A percentile compares a stretch with the other conserved stretches of the same genome.
These are phyloP conservation scores for Zelleria hepariella DNA, from an alignment of 2,888 invertebrate species.

Conservation along the genomic window DNA sequence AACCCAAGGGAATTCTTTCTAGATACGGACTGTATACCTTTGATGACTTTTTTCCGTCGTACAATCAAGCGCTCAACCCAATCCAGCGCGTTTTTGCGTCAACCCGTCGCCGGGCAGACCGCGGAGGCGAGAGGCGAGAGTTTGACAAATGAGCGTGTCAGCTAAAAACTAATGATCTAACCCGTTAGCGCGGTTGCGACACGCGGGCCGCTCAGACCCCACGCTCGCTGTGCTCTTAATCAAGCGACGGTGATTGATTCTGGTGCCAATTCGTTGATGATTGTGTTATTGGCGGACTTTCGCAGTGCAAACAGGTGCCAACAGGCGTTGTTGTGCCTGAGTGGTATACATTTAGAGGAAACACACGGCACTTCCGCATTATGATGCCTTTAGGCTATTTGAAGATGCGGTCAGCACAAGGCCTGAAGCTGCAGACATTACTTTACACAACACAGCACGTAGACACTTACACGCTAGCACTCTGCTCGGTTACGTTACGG, in stretches of 20 bases:
- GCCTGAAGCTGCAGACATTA: too few relatives aligned
- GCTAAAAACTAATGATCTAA: slow-evolving; percentile 6
- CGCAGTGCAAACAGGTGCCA: too few relatives aligned
- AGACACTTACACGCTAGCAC: too few relatives aligned
- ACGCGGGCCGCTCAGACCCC: background rate
- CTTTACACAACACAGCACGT: too few relatives aligned
- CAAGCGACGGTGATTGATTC: background rate
- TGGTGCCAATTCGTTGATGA: background rate
- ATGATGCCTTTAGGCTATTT: background rate
- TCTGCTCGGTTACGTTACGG: too few relatives aligned
- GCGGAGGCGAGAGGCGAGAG: slow-evolving; percentile 3
- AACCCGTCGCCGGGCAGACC: background rate
- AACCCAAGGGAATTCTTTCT: too few relatives aligned
- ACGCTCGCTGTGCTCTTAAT: background rate
- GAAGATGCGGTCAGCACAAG: background rate
- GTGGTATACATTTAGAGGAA: background rate
- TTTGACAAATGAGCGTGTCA: slow-evolving; percentile 5
- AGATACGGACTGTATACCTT: too few relatives aligned
- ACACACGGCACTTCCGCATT: too few relatives aligned
- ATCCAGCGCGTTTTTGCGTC: too few relatives aligned
- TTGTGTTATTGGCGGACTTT: background rate
- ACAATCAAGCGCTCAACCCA: background rate
- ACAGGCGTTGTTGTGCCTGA: background rate
- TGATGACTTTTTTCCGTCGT: too few relatives aligned
- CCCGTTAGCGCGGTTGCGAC: background rate